Percentiles rank a stretch among this genome's conserved stretches.
Evolutionary conservation across 2,888 invertebrate species (phyloP).

Genomic region (Crematogaster levior): DNA sequence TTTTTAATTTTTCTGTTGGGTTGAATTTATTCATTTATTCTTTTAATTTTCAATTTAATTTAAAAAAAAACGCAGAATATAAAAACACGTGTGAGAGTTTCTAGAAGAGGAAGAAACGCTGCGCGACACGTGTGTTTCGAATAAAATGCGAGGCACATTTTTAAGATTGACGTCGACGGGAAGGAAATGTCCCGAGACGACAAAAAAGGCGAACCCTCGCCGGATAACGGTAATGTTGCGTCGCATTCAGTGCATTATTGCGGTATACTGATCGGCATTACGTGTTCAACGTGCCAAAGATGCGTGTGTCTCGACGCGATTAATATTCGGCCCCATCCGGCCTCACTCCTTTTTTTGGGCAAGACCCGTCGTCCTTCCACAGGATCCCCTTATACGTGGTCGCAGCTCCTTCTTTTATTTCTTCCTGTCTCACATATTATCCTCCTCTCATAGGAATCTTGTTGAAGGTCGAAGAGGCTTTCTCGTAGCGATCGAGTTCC

Average conservation of each 20-base stretch:
- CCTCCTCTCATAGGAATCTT: conserved; percentile 35
- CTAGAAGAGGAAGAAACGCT: not conserved
- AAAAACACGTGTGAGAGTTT: not conserved
- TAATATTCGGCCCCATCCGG: conserved; percentile 70
- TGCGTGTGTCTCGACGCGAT: conserved; percentile 67
- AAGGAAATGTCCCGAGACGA: conserved; percentile 56
- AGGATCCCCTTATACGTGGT: not conserved
- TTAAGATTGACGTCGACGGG: conserved; percentile 3
- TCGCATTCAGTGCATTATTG: conserved; percentile 53
- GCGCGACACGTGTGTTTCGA: not conserved
- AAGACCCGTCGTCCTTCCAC: conserved; percentile 65
- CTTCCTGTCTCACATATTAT: not conserved
- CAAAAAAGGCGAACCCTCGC: conserved; percentile 78
- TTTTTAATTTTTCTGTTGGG: not conserved
- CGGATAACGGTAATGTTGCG: conserved; percentile 82
- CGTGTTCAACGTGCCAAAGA: conserved; percentile 76
- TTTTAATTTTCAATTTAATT: no score
- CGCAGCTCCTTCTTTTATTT: not conserved
- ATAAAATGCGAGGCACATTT: not conserved
- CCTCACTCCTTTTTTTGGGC: conserved; percentile 51
- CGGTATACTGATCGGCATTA: conserved; percentile 68
- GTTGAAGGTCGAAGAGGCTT: not conserved
- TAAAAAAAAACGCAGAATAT: not conserved
- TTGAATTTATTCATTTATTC: not conserved
- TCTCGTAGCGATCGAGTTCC: not conserved